Percentiles rank a stretch among this genome's conserved stretches.
phyloP scores from a whole-genome alignment of 2,888 invertebrate species.

The Folsomia candida region DNA sequence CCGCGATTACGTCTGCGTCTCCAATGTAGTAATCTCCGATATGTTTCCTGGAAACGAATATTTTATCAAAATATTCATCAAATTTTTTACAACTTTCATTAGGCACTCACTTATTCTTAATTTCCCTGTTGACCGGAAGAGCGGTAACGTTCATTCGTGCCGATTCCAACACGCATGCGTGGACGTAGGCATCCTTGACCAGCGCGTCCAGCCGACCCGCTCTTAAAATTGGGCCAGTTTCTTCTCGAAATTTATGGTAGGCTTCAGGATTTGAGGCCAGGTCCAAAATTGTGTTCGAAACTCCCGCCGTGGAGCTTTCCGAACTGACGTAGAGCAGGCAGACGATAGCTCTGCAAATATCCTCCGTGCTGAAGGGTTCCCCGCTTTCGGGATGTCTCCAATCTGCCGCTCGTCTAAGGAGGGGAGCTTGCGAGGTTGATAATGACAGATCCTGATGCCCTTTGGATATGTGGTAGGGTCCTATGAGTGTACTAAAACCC shows the following conservation, averaged over 20 bases:
- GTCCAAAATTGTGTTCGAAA: background rate
- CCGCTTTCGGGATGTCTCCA: background rate
- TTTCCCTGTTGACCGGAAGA: too few relatives aligned
- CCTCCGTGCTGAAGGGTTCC: background rate
- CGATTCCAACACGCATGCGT: background rate
- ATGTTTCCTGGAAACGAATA: too few relatives aligned
- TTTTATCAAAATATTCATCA: too few relatives aligned
- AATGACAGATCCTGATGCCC: too few relatives aligned
- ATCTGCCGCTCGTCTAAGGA: slow-evolving; percentile 9
- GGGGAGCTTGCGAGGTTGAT: too few relatives aligned
- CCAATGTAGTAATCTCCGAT: too few relatives aligned
- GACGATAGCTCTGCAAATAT: background rate
- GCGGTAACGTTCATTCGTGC: background rate
- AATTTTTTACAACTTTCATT: too few relatives aligned
- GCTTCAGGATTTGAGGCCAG: background rate
- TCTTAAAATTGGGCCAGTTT: background rate
- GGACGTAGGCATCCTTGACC: background rate
- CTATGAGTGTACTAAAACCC: too few relatives aligned
- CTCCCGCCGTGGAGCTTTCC: background rate
- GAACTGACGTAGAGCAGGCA: background rate
- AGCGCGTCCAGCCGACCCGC: background rate
- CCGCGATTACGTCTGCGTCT: too few relatives aligned
- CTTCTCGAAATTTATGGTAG: background rate
- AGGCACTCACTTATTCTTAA: too few relatives aligned
- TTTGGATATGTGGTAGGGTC: too few relatives aligned